Evolutionary conservation across 1,140 invertebrate species (phyloP).

Genomic region (Pseudomyrmex cubaensis): DNA sequence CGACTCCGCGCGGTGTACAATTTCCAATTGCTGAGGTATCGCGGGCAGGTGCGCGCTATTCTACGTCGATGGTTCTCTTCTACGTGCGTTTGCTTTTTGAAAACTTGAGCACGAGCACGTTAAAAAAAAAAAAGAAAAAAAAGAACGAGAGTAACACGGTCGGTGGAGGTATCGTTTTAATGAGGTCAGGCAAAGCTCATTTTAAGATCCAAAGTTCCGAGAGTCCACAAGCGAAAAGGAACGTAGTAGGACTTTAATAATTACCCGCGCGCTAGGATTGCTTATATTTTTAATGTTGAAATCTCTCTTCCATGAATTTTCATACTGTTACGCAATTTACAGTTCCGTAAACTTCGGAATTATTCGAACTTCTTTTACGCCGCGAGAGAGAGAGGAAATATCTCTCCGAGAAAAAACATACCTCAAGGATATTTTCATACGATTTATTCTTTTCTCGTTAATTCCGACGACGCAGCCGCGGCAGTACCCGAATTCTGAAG

Average conservation of each 20-base stretch:
- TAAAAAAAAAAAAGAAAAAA: not conserved
- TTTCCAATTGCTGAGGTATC: constrained; percentile 28
- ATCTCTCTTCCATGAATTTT: not conserved
- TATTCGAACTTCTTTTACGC: too few species aligned
- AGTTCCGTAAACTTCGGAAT: not conserved
- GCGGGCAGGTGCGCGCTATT: not conserved
- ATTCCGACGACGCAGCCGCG: not conserved
- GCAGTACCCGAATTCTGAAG: not conserved
- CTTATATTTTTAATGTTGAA: constrained; percentile 18
- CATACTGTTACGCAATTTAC: not conserved
- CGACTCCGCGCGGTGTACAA: constrained; percentile 1
- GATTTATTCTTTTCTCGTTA: not conserved
- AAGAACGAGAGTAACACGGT: not conserved
- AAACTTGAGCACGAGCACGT: not conserved
- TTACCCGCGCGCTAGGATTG: not conserved
- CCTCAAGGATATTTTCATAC: too few species aligned
- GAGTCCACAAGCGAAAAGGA: not conserved
- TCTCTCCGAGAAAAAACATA: too few species aligned
- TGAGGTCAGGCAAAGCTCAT: constrained; percentile 7
- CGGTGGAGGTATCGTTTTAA: constrained; percentile 3
- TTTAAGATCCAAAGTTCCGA: constrained; percentile 14
- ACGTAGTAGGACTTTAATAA: constrained; percentile 28
- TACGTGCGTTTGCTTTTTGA: not conserved
- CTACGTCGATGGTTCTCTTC: not conserved
- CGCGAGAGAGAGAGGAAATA: too few species aligned